Base-by-base conservation (phyloP, 1,140 invertebrate genomes). In the Bombyx mandarina region DNA sequence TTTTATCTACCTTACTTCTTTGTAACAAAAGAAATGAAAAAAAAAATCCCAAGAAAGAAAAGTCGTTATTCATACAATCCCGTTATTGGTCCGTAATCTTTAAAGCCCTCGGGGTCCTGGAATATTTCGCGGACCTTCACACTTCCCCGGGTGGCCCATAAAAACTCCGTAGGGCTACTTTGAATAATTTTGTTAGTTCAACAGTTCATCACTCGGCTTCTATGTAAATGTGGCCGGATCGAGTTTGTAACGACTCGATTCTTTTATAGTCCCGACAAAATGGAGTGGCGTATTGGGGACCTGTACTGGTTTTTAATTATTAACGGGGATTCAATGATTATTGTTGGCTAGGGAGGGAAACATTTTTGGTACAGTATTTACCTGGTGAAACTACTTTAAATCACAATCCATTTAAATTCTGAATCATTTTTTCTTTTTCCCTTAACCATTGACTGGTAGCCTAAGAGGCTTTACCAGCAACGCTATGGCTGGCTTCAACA, bases 131-230 rank as follows among this genome's bases (percentile, higher is more conserved):
- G 59, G 60, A 63, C 54, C 57, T 62, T 57, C 44, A 58, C 55
- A 57, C 59, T 63, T 65, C 57, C 51, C 42, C 47, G 60, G 56
- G 53, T 46, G 50, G 52, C 43, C 62, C 64, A 61, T 69, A 71
- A 71, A 70, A 71, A 62, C 57, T 65, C 59, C 61, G 55, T 22
- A 53, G 63, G 61, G 45, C 67, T 70, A 65, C 67, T 77, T 77
- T 80, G 77, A 80, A 80, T 80, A 80, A 80, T 77, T 70, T 69
- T 72, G 75, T 79, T 76, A 79, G 69, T 69, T 68, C 67, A 64
- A 52, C 69, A 65, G 69, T 69, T 71, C 69, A 72, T 77, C 75
- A 69, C 63, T 59, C 65, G 58, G 55, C 65, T 64, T 72, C 69
- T 76, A 79, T 79, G 75, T 75, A 79, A 79, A 79, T 79, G 65